Evolutionary conservation across 2,113 vertebrate species (phyloP).

Genomic region (Nannospalax galili): DNA sequence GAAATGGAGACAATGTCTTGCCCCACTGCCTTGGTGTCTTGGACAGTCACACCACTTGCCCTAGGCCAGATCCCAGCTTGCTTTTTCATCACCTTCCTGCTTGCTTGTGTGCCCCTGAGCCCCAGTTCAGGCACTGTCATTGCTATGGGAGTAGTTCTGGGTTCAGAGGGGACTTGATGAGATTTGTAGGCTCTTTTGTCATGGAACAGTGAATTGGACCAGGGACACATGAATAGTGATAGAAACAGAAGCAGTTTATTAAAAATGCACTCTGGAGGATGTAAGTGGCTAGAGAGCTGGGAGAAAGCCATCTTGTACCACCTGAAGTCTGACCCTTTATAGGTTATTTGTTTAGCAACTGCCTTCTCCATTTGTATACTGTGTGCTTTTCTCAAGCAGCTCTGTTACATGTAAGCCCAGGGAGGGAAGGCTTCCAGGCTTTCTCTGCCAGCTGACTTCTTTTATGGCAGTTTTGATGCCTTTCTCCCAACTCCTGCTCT

Average conservation of each 20-base stretch:
- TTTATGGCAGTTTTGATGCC: not conserved
- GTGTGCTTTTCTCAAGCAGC: too few species aligned
- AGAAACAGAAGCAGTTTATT: slow-evolving; percentile 4
- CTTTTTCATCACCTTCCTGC: not conserved
- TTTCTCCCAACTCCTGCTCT: too few species aligned
- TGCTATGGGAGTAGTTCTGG: not conserved
- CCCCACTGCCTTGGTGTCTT: not conserved
- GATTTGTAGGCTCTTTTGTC: not conserved
- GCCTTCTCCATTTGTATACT: not conserved
- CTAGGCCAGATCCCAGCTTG: not conserved
- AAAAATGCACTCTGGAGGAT: not conserved
- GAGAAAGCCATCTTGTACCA: not conserved
- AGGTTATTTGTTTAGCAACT: not conserved
- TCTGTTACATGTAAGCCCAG: not conserved
- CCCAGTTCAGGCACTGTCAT: not conserved
- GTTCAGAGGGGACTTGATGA: not conserved
- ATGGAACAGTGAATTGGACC: not conserved
- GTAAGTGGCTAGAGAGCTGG: not conserved
- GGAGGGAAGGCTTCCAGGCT: not conserved
- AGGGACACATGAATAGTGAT: not conserved
- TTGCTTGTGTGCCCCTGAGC: not conserved
- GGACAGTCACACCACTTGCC: not conserved
- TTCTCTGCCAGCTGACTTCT: not conserved
- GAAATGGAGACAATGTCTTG: too few species aligned
- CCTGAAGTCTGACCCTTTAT: not conserved